A percentile compares a stretch with the other conserved stretches of the same genome.
Evolutionary conservation across 1,140 invertebrate species (phyloP).

Genomic region (Galleria mellonella): DNA sequence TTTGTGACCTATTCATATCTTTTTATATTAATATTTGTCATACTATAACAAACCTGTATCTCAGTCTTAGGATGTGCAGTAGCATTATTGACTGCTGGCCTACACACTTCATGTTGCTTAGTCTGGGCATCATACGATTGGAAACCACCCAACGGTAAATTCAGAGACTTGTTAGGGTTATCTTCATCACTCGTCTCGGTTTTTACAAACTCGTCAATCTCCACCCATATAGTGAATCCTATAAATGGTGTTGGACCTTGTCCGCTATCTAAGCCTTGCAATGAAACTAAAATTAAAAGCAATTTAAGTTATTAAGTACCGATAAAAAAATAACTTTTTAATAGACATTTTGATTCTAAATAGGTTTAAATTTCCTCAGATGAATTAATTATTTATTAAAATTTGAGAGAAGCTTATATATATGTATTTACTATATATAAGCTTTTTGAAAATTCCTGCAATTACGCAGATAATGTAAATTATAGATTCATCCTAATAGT

Average conservation of each 20-base stretch:
- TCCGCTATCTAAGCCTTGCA: slow-evolving; percentile 53
- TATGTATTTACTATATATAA: too few species aligned
- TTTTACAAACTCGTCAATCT: slow-evolving; percentile 26
- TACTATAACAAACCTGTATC: slow-evolving; percentile 36
- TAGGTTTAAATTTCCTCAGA: too few species aligned
- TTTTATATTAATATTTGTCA: too few species aligned
- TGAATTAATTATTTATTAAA: too few species aligned
- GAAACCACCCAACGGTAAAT: slow-evolving; percentile 37
- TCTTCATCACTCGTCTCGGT: slow-evolving; percentile 18
- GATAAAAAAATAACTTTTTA: too few species aligned
- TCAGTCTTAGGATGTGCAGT: slow-evolving; percentile 60
- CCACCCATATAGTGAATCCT: slow-evolving; percentile 57
- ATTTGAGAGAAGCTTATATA: too few species aligned
- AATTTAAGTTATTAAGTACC: too few species aligned
- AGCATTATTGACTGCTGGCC: slow-evolving; percentile 50
- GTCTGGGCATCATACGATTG: slow-evolving; percentile 60
- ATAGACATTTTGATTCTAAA: too few species aligned
- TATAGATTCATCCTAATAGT: too few species aligned
- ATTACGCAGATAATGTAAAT: too few species aligned
- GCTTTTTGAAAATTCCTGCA: too few species aligned
- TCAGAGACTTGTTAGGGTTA: slow-evolving; percentile 8
- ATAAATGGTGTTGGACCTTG: slow-evolving; percentile 54
- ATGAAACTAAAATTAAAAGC: slow-evolving; percentile 30
- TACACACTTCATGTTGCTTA: slow-evolving; percentile 40
- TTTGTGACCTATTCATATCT: too few species aligned